Evolutionary conservation across 2,797 vertebrate species (phyloP), one percentile per base, ranked within the genome.

Genomic region (Cossypha heuglini): DNA sequence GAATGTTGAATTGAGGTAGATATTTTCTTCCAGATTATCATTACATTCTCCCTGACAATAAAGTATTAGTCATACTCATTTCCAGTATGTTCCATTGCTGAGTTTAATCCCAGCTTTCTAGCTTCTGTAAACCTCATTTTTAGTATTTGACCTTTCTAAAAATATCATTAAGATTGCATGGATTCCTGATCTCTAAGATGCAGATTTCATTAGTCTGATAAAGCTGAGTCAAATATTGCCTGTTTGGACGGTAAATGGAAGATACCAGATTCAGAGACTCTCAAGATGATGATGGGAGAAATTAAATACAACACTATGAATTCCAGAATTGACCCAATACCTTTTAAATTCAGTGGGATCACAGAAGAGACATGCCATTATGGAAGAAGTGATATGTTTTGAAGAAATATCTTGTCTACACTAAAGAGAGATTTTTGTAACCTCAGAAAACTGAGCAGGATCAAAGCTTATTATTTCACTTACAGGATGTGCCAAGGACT

Each of bases 121-220:
- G 7, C 6, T 57, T 89, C 42, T 52, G 19, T 68, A 89, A 68
- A 75, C 84, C 42, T 62, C 15, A 38, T 35, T 89, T 86, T 68
- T 35, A 64, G 15, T 20, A 35, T 54, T 42, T 75, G 31, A 68
- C 13, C 20, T 84, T 94, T 91, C 42, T 78, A 81, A 78, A 91
- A 91, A 4, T 20, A 28, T 42, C 4, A 24, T 68, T 71, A 68
- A 48, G 10, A n/a, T 16, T 48, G 25, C 24, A 33, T 31, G 24
- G 29, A 58, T 87, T 94, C 31, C 28, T 73, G 13, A 66, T 26
- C 18, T 57, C 80, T 37, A 92, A 86, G 81, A 26, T n/a, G 7
- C 48, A 54, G 12, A 38, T 88, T 93, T 88, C 14, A 35, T 57
- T 86, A 21, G 18, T 59, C 15, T 63, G 9, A 9, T 69, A 55